Percentiles rank a stretch among this genome's conserved stretches.
Evolutionary conservation across 1,140 invertebrate genomes (phyloP).

Genomic region (Drosophila asahinai): DNA sequence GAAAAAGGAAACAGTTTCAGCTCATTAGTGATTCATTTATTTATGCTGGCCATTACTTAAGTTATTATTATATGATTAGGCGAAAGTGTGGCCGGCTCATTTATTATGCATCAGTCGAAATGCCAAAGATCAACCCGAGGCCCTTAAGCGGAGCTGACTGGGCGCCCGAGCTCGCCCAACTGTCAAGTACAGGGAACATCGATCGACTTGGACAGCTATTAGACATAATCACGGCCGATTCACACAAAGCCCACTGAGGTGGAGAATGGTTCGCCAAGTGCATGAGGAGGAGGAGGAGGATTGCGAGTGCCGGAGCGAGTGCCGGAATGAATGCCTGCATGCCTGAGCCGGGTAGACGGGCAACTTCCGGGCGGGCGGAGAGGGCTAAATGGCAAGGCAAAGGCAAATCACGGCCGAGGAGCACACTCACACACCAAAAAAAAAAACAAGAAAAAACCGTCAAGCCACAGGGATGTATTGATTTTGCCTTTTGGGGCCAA

Average conservation of each 20-base stretch:
- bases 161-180: slow-evolving; percentile 28
- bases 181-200: slow-evolving; percentile 79
- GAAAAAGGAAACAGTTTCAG: slow-evolving; percentile 61
- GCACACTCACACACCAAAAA: not conserved
- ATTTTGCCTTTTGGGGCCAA: slow-evolving; percentile 62
- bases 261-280: slow-evolving; percentile 5
- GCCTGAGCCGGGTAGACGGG: slow-evolving; percentile 60
- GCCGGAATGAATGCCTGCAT: slow-evolving; percentile 62
- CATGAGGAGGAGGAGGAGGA: not conserved
- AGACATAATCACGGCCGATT: slow-evolving; percentile 80
- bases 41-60: slow-evolving; percentile 62
- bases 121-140: slow-evolving; percentile 19
- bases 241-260: slow-evolving; percentile 44
- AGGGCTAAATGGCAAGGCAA: slow-evolving; percentile 25
- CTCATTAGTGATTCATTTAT: slow-evolving; percentile 77
- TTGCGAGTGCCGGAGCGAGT: slow-evolving; percentile 40
- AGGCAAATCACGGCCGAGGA: slow-evolving; percentile 46
- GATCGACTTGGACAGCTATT: slow-evolving; percentile 84
- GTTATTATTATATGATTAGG: slow-evolving; percentile 75
- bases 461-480: slow-evolving; percentile 67
- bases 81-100: slow-evolving; percentile 51
- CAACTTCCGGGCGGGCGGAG: slow-evolving; percentile 56
- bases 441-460: slow-evolving; percentile 18
- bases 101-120: slow-evolving; percentile 57
- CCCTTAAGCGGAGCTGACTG: slow-evolving; percentile 7